These are phyloP conservation scores for Ptilorrhoa leucosticta DNA, from an alignment of 2,113 vertebrate species.

Conservation along the genomic window DNA sequence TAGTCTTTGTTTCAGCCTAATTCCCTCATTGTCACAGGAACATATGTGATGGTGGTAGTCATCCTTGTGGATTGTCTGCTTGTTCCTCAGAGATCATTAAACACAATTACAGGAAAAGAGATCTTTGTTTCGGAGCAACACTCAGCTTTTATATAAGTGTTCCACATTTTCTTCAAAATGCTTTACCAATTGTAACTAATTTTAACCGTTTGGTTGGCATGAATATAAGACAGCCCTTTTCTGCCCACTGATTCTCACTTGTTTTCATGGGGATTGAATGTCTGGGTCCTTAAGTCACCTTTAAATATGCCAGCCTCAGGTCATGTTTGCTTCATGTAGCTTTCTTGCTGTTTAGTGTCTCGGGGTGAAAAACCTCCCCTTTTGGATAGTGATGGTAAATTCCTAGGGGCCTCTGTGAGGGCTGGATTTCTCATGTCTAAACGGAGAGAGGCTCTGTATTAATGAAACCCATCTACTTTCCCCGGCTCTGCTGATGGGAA, in stretches of 20 bases:
- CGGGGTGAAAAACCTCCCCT: neutral
- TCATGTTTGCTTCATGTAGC: neutral
- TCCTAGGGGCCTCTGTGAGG: conserved; percentile 30
- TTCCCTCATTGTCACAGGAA: conserved; percentile 36
- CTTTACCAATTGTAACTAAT: conserved; percentile 32
- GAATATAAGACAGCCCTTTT: neutral
- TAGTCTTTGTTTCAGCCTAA: conserved; percentile 33
- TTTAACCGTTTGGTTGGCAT: conserved; percentile 36
- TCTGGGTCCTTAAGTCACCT: conserved; percentile 48
- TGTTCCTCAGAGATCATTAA: conserved; percentile 52
- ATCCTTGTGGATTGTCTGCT: conserved; percentile 49
- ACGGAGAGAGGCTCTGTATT: neutral
- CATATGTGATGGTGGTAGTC: conserved; percentile 52
- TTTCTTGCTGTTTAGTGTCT: neutral
- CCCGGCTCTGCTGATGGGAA: neutral
- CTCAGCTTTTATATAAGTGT: conserved; percentile 54
- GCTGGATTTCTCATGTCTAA: conserved; percentile 1
- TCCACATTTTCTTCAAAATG: conserved; percentile 44
- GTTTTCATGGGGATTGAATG: conserved; percentile 2
- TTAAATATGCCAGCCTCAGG: neutral
- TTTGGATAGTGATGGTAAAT: conserved; percentile 7
- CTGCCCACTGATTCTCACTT: conserved; percentile 28
- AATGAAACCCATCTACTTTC: neutral
- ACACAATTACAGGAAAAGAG: conserved; percentile 53
- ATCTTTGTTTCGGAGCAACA: conserved; percentile 46